phyloP scores from a whole-genome alignment of 2,797 vertebrate genomes.

The Lagocephalus sceleratus region DNA sequence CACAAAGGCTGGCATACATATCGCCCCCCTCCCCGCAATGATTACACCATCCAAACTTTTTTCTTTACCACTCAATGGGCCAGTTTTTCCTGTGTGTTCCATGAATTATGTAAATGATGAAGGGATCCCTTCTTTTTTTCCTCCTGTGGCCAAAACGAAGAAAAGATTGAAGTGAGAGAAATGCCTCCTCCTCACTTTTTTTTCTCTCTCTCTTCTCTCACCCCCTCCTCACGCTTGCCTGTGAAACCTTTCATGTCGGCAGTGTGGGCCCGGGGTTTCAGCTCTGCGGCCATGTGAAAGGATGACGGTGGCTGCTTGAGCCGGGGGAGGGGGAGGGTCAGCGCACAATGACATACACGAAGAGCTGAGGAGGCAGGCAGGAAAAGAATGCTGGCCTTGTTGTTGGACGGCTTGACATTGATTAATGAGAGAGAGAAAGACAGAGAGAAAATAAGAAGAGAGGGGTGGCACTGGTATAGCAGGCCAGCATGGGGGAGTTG shows the following conservation, averaged over 20 bases:
- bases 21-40: conserved; percentile 36
- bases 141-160: conserved; percentile 66
- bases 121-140: conserved; percentile 73
- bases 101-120: conserved; percentile 90
- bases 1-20: conserved; percentile 91
- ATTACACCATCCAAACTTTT: conserved; percentile 51
- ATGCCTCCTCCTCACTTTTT: conserved; percentile 82
- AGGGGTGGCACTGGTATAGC: conserved; percentile 63
- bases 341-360: conserved; percentile 93
- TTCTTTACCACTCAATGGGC: conserved; percentile 80
- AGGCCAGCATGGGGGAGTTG: conserved; percentile 41
- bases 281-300: conserved; percentile 89
- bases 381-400: conserved; percentile 93
- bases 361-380: conserved; percentile 79
- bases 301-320: conserved; percentile 65
- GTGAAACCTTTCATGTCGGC: conserved; percentile 88
- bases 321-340: conserved; percentile 54
- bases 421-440: conserved; percentile 91
- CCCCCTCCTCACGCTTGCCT: conserved; percentile 51
- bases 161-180: conserved; percentile 66
- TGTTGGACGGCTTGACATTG: conserved; percentile 94
- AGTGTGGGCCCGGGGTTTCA: conserved; percentile 67
- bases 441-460: conserved; percentile 64
- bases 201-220: conserved; percentile 23
- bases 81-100: conserved; percentile 81